A percentile compares a stretch with the other conserved stretches of the same genome.
Conservation (phyloP, 2,113 vertebrate species). For the Malaclemys terrapin region DNA sequence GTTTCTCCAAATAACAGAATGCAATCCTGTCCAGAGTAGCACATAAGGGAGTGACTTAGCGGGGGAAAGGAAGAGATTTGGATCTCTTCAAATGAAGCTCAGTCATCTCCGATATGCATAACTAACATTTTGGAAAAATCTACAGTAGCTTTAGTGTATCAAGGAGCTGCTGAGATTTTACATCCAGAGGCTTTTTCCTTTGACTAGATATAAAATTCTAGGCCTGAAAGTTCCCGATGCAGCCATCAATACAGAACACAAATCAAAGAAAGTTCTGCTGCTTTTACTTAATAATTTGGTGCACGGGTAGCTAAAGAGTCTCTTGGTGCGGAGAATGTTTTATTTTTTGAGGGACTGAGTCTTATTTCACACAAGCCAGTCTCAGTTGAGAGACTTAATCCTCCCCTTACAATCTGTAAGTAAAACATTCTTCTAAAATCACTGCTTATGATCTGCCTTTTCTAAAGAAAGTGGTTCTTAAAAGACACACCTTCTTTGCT, state of each 20-base stretch:
- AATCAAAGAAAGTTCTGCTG: background rate
- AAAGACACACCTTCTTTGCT: background rate
- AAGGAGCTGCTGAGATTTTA: background rate
- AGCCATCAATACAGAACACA: background rate
- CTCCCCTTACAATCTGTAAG: slow-evolving; percentile 36
- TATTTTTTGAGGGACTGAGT: slow-evolving; percentile 25
- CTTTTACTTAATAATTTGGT: slow-evolving; percentile 15
- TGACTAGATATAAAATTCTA: background rate
- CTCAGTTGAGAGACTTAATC: slow-evolving; percentile 28
- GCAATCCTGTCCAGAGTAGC: background rate
- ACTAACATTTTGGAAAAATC: background rate
- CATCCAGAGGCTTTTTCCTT: background rate
- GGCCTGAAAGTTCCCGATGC: background rate
- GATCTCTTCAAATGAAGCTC: background rate
- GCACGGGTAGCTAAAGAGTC: background rate
- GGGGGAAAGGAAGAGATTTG: background rate
- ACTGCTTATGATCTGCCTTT: slow-evolving; percentile 16
- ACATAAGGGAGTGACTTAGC: fast-evolving
- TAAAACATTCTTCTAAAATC: slow-evolving; percentile 37
- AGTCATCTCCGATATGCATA: background rate
- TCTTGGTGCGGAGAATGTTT: background rate
- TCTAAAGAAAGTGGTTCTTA: slow-evolving; percentile 24
- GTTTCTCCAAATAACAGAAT: background rate
- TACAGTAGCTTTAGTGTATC: background rate
- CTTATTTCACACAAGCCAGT: slow-evolving; percentile 22